Percentiles rank a stretch among this genome's conserved stretches.
phyloP scores from a whole-genome alignment of 1,140 invertebrate genomes.

The Berghia stephanieae region DNA sequence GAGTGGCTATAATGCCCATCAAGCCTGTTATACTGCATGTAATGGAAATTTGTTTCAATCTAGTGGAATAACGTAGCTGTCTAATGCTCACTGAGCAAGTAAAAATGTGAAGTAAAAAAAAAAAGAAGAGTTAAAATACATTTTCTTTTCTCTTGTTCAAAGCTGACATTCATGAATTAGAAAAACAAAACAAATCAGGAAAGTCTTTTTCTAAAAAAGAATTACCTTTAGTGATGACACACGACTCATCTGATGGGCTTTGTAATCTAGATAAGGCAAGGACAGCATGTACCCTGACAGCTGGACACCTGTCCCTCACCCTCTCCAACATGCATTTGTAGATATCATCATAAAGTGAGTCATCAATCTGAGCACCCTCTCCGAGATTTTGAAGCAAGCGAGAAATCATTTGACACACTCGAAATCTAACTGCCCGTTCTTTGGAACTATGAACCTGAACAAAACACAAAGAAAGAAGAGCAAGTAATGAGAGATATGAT shows the following conservation, averaged over 20 bases:
- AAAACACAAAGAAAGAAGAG: constrained; percentile 6
- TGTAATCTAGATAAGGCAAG: constrained; percentile 82
- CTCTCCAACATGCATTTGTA: constrained; percentile 76
- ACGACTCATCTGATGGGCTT: constrained; percentile 79
- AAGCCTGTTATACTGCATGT: too few relatives aligned
- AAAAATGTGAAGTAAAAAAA: not conserved
- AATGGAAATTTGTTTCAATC: too few relatives aligned
- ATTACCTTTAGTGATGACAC: constrained; percentile 77
- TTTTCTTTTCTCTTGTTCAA: too few relatives aligned
- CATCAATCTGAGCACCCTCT: constrained; percentile 80
- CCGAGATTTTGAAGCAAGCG: constrained; percentile 78
- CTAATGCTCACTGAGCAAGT: too few relatives aligned
- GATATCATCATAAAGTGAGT: constrained; percentile 79
- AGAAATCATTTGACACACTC: constrained; percentile 80
- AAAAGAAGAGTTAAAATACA: not conserved
- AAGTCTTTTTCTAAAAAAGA: not conserved
- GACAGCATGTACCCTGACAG: constrained; percentile 81
- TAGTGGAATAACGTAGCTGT: too few relatives aligned
- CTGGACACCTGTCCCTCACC: constrained; percentile 76
- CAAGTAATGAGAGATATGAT: not conserved
- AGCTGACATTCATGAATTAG: too few relatives aligned
- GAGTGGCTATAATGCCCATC: too few relatives aligned
- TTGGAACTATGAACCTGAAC: constrained; percentile 71
- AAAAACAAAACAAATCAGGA: not conserved
- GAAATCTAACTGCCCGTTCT: constrained; percentile 74